Base-by-base conservation (phyloP, 2,113 vertebrate genomes). In the Helogale parvula region DNA sequence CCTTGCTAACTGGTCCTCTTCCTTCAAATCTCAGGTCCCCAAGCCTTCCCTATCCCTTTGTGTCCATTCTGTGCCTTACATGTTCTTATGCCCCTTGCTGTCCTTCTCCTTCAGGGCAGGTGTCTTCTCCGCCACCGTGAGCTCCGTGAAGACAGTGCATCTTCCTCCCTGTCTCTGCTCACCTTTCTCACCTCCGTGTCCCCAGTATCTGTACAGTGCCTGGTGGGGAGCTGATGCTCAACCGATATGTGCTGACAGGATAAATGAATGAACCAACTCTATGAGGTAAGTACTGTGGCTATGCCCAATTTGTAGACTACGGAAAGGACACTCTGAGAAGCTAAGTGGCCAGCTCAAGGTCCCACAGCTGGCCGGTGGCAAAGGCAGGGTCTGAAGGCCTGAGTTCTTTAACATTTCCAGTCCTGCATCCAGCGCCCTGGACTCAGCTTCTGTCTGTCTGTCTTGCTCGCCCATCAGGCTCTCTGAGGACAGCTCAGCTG, bases 401-500 rank as follows among this genome's bases (percentile, higher is more conserved):
- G 45, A 0, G 14, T 41, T 50, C 41, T 27, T 69, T 16, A 25
- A 29, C 31, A 13, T 41, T 57, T 63, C 72, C 0, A 3, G 29
- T 13, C 57, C 50, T 19, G 27, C 41, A 11, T 3, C 38, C 1
- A 2, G 27, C 2, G 1, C 0, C 38, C 82, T 25, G 12, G 83
- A 35, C 57, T n/a, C 79, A 41, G 35, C 35, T 41, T 41, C 41
- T 41, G 17, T 88, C 87, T 86, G 16, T 85, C 86, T 95, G 81
- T 72, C 88, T 90, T 92, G 52, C 13, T 69, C 63, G 71, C 87
- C 54, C 19, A 16, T 92, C 95, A 98, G 98, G 90, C 85, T 92
- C 65, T 31, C 84, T 81, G 90, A 90, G 60, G 95, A 92, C 69
- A 1, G 23, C n/a, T 81, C 35, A 0, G 54, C 63, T 5, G 54